Base-by-base conservation (phyloP, 2,888 invertebrate genomes). In the Lasius fuliginosus region DNA sequence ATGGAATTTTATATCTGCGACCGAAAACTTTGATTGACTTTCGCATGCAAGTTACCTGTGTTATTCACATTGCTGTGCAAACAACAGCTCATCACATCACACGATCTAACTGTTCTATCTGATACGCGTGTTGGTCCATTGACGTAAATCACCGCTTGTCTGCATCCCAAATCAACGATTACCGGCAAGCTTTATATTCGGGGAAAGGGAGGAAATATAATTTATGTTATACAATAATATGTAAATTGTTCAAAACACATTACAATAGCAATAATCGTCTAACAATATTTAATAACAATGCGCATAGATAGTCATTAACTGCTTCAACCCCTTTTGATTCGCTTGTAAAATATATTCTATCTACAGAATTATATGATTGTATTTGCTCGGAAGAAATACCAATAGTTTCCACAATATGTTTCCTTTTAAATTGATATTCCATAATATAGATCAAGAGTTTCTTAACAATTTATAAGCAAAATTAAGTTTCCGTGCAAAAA, bases 61-160 rank as follows among this genome's bases (percentile, higher is more conserved):
- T 68, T 77, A 77, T 77, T 27, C 69, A 30, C 77, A 23, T 69
- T 30, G n/a, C 53, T 49, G 71, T 77, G 56, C 77, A 77, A 77
- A 77, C 77, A 77, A 58, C 71, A 12, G 56, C 77, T 15, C n/a
- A 42, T 42, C 56, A 69, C n/a, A 42, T 42, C 56, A 69, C 56
- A 56, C 77, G 30, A 58, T 77, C 77, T 77, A 77, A 69, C 77
- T 77, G 71, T 77, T 77, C 69, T 58, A 77, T 42, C 77, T 77
- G 56, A 62, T 77, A 56, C 53, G 68, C 77, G 77, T 69, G 77
- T 58, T 42, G 30, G 56, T 77, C 42, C 71, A 77, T 69, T 69
- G 40, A 58, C 71, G 69, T 77, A 77, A 77, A 77, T 77, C 77
- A 77, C 56, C 56, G 77, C 77, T 58, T 77, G 40, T 56, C 69